phyloP scores from a whole-genome alignment of 2,113 vertebrate genomes.

The Takifugu flavidus region DNA sequence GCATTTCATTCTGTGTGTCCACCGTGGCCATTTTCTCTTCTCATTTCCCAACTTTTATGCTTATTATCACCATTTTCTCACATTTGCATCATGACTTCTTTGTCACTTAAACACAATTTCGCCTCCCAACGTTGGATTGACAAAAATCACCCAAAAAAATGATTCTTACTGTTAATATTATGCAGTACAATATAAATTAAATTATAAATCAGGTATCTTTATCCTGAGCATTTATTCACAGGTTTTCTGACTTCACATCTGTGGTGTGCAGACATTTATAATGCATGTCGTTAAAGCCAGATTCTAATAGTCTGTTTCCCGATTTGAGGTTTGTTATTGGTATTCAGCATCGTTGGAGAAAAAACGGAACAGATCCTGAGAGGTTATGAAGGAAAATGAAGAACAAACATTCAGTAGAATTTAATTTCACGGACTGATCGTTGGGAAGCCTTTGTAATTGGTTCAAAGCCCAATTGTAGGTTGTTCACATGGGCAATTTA shows the following conservation, averaged over 20 bases:
- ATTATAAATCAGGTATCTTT: no score
- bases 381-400: not conserved
- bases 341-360: conserved; percentile 1
- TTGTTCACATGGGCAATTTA: not conserved
- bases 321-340: not conserved
- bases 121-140: no score
- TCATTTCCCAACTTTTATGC: not conserved
- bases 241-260: no score
- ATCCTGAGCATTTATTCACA: no score
- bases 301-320: no score
- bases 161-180: no score
- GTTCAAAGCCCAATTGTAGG: not conserved
- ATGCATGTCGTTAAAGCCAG: no score
- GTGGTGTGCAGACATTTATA: no score
- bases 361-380: conserved; percentile 1
- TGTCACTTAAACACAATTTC: conserved; percentile 3
- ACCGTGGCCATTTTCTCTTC: conserved; percentile 12
- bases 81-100: conserved; percentile 22
- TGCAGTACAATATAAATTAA: no score
- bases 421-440: conserved; percentile 7
- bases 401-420: conserved; percentile 8
- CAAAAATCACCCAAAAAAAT: no score
- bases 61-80: conserved; percentile 4
- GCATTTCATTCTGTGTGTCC: conserved; percentile 47
- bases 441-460: conserved; percentile 18